phyloP scores from a whole-genome alignment of 2,888 invertebrate genomes.

The Morinoia aosen region DNA sequence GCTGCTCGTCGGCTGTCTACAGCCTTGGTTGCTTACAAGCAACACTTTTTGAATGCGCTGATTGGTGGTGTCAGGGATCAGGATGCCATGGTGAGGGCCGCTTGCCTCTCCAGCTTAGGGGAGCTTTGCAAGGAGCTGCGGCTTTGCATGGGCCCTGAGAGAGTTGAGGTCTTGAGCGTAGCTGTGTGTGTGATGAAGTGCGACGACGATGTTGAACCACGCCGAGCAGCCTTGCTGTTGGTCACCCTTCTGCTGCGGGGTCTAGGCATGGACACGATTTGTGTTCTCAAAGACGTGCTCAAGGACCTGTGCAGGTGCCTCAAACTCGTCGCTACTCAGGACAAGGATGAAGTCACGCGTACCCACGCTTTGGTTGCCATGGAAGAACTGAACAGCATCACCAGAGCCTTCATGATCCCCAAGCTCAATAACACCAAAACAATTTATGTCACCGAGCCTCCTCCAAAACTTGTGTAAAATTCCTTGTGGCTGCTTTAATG shows the following conservation, averaged over 20 bases:
- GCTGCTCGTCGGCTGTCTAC: constrained; percentile 60
- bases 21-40: constrained; percentile 58
- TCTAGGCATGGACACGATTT: constrained; percentile 79
- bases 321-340: constrained; percentile 78
- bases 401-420: constrained; percentile 77
- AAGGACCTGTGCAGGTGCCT: constrained; percentile 81
- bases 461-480: constrained; percentile 36
- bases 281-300: constrained; percentile 78
- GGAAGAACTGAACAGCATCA: constrained; percentile 82
- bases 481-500: background rate
- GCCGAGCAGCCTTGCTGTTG: constrained; percentile 85
- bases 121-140: constrained; percentile 83
- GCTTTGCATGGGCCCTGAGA: constrained; percentile 80
- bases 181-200: constrained; percentile 54
- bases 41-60: constrained; percentile 60
- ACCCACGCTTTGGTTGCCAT: constrained; percentile 84
- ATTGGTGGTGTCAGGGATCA: constrained; percentile 77
- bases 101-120: constrained; percentile 86
- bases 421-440: constrained; percentile 61
- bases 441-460: constrained; percentile 62
- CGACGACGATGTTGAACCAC: constrained; percentile 77
- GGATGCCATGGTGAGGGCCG: constrained; percentile 83
- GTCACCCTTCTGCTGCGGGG: constrained; percentile 82
- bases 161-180: constrained; percentile 77
- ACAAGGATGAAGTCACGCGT: constrained; percentile 80